Base-by-base conservation (phyloP, 92 coral and sea anemone species). In the Blastomussa wellsi region DNA sequence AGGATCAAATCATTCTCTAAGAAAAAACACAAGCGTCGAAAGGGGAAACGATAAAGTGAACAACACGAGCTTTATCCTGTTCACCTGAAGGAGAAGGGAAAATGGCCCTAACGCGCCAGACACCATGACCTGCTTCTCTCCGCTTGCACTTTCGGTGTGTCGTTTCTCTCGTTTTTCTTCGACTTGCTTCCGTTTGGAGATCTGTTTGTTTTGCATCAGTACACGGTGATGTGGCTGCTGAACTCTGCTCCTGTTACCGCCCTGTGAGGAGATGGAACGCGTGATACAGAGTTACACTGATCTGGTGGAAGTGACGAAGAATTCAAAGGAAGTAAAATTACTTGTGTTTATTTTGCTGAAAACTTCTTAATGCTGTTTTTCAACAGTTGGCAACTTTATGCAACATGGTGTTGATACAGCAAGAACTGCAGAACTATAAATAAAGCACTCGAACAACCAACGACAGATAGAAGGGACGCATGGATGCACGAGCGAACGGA, bases 51-150 rank as follows among this genome's bases (percentile, higher is more conserved):
- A n/a, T n/a, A n/a, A n/a, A n/a, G n/a, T n/a, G n/a, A n/a, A n/a
- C n/a, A n/a, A n/a, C n/a, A n/a, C 49, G 11, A 44, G 7, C 7
- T 44, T 44, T 44, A 51, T 9, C 31, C 17, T 55, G 84, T 81
- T 81, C 53, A 94, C 98, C 95, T 94, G 98, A 14, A 94, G 90
- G 59, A 94, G 90, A 14, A 94, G 91, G 42, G 95, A 94, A 81
- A 94, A 94, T 1, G 95, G 93, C 8, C 93, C 93, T 14, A 94
- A 84, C 5, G 87, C 74, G 17, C 90, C 92, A 3, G 91, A 73
- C 19, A 86, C 91, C 22, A 79, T 33, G 60, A 87, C 88, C 51
- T 55, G 84, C 64, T 81, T 84, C 38, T 69, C 84, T 10, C 64
- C 33, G 24, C 59, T 75, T 8, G 82, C 24, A 28, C 65, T 29